A percentile compares a stretch with the other conserved stretches of the same genome.
phyloP scores from a whole-genome alignment of 2,888 invertebrate species.

The Cistogaster globosa region DNA sequence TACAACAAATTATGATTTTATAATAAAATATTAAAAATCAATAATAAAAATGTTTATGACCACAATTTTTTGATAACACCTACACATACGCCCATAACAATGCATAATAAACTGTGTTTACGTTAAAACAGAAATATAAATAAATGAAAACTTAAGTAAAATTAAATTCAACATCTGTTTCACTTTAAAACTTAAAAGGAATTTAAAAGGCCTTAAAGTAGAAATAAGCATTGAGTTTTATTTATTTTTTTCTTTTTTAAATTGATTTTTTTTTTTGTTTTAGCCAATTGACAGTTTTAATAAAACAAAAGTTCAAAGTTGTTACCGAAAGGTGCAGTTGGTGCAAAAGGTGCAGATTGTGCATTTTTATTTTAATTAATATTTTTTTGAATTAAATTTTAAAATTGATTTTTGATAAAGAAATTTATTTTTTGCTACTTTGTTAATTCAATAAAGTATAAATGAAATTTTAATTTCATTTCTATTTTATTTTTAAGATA shows the following conservation, averaged over 20 bases:
- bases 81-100: slow-evolving; percentile 25
- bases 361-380: slow-evolving; percentile 31
- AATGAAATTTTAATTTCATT: slow-evolving; percentile 14
- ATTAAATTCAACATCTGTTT: slow-evolving; percentile 30
- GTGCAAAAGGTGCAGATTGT: slow-evolving; percentile 62
- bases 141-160: slow-evolving; percentile 12
- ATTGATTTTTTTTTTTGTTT: not conserved
- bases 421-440: slow-evolving; percentile 19
- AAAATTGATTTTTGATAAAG: slow-evolving; percentile 19
- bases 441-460: slow-evolving; percentile 25
- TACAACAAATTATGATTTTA: slow-evolving; percentile 34
- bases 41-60: slow-evolving; percentile 56
- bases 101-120: slow-evolving; percentile 32
- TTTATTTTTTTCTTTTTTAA: not conserved
- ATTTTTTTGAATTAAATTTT: not conserved
- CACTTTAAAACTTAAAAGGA: not conserved
- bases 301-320: slow-evolving; percentile 53
- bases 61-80: slow-evolving; percentile 45
- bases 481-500: not conserved
- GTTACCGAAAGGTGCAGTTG: slow-evolving; percentile 36
- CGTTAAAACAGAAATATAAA: slow-evolving; percentile 8
- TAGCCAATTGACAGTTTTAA: slow-evolving; percentile 37
- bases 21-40: slow-evolving; percentile 61
- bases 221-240: slow-evolving; percentile 8
- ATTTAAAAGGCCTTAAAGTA: not conserved